phyloP scores from a whole-genome alignment of 2,888 invertebrate genomes.

The Drosophila meridiana region DNA sequence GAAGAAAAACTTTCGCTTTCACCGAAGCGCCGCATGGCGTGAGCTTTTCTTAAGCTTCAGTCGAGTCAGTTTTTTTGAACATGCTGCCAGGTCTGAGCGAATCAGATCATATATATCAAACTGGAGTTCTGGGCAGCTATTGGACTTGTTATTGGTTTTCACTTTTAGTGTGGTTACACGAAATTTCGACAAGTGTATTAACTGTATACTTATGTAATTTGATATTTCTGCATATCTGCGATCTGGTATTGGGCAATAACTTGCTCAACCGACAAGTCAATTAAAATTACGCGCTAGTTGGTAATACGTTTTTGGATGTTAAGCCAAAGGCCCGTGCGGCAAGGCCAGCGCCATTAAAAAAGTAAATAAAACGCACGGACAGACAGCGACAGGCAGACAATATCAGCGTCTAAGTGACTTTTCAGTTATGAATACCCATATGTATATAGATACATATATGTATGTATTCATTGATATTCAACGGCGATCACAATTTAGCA shows the following conservation, averaged over 20 bases:
- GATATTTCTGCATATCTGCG: conserved; percentile 12
- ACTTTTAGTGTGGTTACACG: not conserved
- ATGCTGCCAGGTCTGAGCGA: not conserved
- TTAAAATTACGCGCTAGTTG: conserved; percentile 48
- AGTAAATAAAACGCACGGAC: conserved; percentile 35
- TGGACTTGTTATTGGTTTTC: not conserved
- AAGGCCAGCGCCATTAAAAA: conserved; percentile 73
- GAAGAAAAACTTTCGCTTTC: conserved; percentile 83
- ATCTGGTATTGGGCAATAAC: conserved; percentile 30
- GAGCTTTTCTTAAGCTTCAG: conserved; percentile 49
- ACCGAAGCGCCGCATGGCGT: conserved; percentile 56
- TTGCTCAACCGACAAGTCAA: conserved; percentile 48
- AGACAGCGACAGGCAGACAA: not conserved
- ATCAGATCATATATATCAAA: not conserved
- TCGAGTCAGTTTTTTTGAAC: conserved; percentile 7
- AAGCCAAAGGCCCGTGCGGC: conserved; percentile 55
- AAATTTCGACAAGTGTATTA: conserved; percentile 2
- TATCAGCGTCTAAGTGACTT: conserved; percentile 6
- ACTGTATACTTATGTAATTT: not conserved
- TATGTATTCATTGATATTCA: conserved; percentile 59
- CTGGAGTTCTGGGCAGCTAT: not conserved
- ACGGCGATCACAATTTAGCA: conserved; percentile 53
- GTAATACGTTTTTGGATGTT: conserved; percentile 46
- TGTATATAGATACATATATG: not conserved
- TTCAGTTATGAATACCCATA: conserved; percentile 19